Conservation (phyloP, 2,113 vertebrate species). For the Ceratotherium simum region DNA sequence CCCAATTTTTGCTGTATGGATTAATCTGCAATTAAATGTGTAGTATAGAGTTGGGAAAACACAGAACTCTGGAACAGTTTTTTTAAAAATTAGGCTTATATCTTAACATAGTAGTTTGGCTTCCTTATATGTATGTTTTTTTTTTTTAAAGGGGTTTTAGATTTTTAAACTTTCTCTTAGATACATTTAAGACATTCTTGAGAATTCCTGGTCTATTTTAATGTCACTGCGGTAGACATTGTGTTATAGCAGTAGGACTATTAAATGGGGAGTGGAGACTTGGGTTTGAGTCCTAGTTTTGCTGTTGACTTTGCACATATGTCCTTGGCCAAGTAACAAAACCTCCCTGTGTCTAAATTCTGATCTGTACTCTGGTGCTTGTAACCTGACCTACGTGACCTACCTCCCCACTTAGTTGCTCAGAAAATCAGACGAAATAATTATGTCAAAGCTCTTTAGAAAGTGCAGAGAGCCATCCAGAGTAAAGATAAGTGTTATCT, state of each 20-base stretch:
- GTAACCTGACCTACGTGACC: not conserved
- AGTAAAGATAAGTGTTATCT: not conserved
- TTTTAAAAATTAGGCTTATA: not conserved
- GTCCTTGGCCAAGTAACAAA: not conserved
- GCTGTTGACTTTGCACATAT: slow-evolving; percentile 1
- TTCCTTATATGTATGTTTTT: slow-evolving; percentile 9
- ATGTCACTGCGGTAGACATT: not conserved
- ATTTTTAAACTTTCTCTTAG: not conserved
- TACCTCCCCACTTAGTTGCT: not conserved
- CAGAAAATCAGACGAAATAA: slow-evolving; percentile 6
- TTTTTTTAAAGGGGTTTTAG: not conserved
- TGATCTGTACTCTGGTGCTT: not conserved
- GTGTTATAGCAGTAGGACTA: not conserved
- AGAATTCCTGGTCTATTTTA: not conserved
- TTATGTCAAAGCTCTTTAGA: not conserved
- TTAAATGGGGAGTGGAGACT: not conserved
- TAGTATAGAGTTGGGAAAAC: not conserved
- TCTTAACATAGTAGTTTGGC: not conserved
- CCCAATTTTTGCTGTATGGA: not conserved
- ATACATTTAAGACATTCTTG: not conserved
- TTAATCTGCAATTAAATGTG: slow-evolving; percentile 4
- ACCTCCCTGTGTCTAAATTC: not conserved
- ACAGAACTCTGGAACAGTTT: not conserved
- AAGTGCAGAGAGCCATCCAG: not conserved
- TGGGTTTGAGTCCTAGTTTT: not conserved